phyloP scores from a whole-genome alignment of 2,888 invertebrate genomes.

The Parascotia fuliginaria region DNA sequence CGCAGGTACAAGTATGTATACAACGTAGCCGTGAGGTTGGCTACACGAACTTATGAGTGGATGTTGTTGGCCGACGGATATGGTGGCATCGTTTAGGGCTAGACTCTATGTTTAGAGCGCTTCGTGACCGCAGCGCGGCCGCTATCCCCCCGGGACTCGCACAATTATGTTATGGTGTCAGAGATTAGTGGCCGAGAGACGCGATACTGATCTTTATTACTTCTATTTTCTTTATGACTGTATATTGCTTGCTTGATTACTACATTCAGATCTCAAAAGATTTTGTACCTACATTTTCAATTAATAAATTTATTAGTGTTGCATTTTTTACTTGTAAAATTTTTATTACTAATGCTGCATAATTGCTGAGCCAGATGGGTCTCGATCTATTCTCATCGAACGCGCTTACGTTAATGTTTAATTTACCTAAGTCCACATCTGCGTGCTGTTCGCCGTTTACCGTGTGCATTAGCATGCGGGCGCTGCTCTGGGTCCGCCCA shows the following conservation, averaged over 20 bases:
- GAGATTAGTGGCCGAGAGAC: slow-evolving; percentile 66
- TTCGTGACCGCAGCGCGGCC: slow-evolving; percentile 74
- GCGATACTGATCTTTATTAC: slow-evolving; percentile 61
- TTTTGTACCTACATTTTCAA: not conserved
- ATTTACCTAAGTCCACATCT: slow-evolving; percentile 59
- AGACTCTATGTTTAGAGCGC: slow-evolving; percentile 77
- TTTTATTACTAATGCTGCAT: not conserved
- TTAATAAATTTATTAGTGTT: no score
- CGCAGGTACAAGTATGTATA: slow-evolving; percentile 28
- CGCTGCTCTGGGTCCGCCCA: slow-evolving; percentile 70
- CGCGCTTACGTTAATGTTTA: slow-evolving; percentile 35
- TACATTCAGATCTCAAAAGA: slow-evolving; percentile 16
- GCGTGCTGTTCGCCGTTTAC: slow-evolving; percentile 55
- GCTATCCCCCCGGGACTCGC: slow-evolving; percentile 61
- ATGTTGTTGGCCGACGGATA: slow-evolving; percentile 72
- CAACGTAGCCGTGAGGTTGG: slow-evolving; percentile 52
- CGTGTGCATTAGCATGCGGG: slow-evolving; percentile 71
- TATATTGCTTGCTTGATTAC: slow-evolving; percentile 28
- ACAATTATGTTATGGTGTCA: slow-evolving; percentile 80
- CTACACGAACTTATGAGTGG: slow-evolving; percentile 66
- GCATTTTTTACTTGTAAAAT: not conserved
- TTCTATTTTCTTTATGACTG: slow-evolving; percentile 59
- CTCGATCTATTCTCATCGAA: slow-evolving; percentile 5
- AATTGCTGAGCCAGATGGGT: not conserved
- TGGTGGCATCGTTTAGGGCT: slow-evolving; percentile 80